Conservation (phyloP, 2,797 vertebrate species). For the Danio jaintianensis region DNA sequence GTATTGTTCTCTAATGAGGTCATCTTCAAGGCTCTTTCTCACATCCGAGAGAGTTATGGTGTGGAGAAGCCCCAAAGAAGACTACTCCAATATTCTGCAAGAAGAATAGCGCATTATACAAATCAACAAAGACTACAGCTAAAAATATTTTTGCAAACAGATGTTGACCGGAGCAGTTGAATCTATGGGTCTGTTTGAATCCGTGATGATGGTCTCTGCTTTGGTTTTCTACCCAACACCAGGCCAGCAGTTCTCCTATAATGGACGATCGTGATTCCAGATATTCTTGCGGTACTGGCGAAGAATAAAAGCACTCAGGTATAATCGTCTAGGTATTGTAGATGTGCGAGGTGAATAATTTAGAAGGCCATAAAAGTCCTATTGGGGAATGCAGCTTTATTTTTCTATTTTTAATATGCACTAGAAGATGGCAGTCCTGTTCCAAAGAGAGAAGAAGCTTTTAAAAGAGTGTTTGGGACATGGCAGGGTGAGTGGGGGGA, state of each 20-base stretch:
- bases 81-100: too few species aligned
- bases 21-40: too few species aligned
- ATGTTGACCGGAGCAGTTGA: neutral
- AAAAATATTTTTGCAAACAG: too few species aligned
- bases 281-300: conserved; percentile 64
- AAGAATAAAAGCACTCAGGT: conserved; percentile 77
- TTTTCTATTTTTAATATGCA: conserved; percentile 66
- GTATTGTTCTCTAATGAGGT: too few species aligned
- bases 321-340: conserved; percentile 66
- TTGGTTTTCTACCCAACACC: conserved; percentile 13
- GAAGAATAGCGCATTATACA: too few species aligned
- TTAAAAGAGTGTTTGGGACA: conserved; percentile 48
- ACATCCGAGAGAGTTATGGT: too few species aligned
- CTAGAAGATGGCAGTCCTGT: conserved; percentile 67
- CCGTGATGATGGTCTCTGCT: conserved; percentile 14
- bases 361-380: conserved; percentile 71
- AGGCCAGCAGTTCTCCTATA: neutral
- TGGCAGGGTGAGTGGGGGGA: conserved; percentile 39
- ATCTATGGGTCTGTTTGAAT: neutral
- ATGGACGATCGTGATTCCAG: conserved; percentile 60
- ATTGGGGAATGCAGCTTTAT: conserved; percentile 62
- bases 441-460: conserved; percentile 58
- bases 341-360: conserved; percentile 78
- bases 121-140: too few species aligned
- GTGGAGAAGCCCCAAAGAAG: too few species aligned